Conservation (phyloP, 2,888 invertebrate species). For the Himalopsyche japonica region DNA sequence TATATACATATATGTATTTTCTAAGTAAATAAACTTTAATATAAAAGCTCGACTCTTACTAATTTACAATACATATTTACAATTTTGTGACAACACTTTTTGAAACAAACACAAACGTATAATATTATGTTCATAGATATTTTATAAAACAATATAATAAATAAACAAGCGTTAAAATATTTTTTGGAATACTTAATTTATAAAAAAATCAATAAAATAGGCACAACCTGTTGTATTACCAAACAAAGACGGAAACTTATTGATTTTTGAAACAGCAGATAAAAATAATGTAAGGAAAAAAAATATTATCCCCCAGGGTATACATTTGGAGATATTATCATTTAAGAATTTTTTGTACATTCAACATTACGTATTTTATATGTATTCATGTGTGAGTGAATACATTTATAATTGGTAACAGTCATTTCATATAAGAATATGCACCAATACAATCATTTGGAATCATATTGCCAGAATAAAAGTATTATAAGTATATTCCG, state of each 20-base stretch:
- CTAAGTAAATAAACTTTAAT: background rate
- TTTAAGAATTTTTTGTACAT: no score
- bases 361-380: no score
- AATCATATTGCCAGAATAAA: no score
- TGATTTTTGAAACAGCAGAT: no score
- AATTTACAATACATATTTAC: background rate
- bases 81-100: background rate
- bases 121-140: background rate
- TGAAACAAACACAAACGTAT: background rate
- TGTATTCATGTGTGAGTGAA: no score
- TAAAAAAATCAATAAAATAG: background rate
- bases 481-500: no score
- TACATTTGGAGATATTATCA: no score
- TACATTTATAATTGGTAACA: no score
- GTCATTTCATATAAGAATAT: no score
- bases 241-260: background rate
- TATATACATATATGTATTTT: background rate
- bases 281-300: no score
- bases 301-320: no score
- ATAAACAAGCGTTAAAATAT: background rate
- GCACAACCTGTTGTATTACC: background rate
- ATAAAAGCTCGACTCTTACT: background rate
- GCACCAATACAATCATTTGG: no score
- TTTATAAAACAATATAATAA: background rate
- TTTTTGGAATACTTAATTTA: background rate